A percentile compares a stretch with the other conserved stretches of the same genome.
Conservation (phyloP, 2,888 invertebrate genomes). For the Caenorhabditis angaria region DNA sequence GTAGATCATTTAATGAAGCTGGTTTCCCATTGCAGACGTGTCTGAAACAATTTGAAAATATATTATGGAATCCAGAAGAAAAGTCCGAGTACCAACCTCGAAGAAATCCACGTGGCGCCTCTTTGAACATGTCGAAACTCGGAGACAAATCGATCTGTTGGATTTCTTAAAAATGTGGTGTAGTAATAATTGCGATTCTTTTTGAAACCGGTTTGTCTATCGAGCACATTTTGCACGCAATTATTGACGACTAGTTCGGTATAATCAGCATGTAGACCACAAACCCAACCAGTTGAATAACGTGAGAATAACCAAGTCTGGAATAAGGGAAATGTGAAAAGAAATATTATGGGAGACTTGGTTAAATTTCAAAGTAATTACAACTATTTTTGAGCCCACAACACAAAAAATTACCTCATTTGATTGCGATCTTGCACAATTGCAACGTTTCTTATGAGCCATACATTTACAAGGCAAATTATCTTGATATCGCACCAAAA, state of each 20-base stretch:
- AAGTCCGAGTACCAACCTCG: conserved; percentile 30
- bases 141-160: conserved; percentile 89
- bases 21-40: conserved; percentile 74
- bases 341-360: not conserved
- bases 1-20: conserved; percentile 84
- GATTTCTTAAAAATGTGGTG: conserved; percentile 92
- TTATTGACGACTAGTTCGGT: conserved; percentile 84
- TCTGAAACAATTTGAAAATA: conserved; percentile 23
- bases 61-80: conserved; percentile 13
- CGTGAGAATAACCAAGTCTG: conserved; percentile 93
- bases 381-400: not conserved
- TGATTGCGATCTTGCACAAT: conserved; percentile 67
- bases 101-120: conserved; percentile 72
- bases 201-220: conserved; percentile 81
- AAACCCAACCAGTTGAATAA: conserved; percentile 95
- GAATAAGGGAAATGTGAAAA: conserved; percentile 16
- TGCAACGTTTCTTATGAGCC: conserved; percentile 67
- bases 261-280: conserved; percentile 90
- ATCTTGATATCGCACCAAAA: conserved; percentile 93
- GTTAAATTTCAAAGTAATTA: not conserved
- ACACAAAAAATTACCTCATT: conserved; percentile 79
- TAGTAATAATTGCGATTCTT: conserved; percentile 83
- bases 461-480: conserved; percentile 90
- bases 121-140: conserved; percentile 96
- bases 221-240: conserved; percentile 89